These are phyloP conservation scores for Tragopan temminckii DNA, from an alignment of 2,797 vertebrate species.

Conservation along the genomic window DNA sequence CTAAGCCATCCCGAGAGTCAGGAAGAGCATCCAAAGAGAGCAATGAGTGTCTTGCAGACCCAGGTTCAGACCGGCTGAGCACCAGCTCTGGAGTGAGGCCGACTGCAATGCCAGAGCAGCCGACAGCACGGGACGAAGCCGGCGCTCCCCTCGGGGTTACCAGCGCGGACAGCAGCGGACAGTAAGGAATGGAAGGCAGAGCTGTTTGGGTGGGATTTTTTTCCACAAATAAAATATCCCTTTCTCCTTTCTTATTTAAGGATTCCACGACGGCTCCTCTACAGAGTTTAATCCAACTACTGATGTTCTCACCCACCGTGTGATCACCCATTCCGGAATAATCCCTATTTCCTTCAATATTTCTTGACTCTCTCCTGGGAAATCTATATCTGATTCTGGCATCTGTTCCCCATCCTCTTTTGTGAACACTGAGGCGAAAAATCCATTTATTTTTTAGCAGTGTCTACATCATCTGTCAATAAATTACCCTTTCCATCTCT, in stretches of 20 bases:
- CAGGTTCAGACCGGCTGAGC: neutral
- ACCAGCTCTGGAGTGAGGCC: neutral
- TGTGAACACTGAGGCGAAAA: constrained; percentile 77
- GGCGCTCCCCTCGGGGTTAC: rapidly evolving
- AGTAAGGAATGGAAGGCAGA: rapidly evolving
- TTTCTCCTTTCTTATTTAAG: neutral
- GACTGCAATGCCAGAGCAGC: rapidly evolving
- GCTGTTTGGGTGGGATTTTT: neutral
- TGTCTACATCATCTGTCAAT: constrained; percentile 66
- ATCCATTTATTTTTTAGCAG: constrained; percentile 77
- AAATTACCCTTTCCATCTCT: constrained; percentile 57
- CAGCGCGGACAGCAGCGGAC: neutral
- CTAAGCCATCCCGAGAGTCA: no score
- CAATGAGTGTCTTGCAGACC: rapidly evolving
- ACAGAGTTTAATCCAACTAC: neutral
- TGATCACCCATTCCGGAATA: constrained; percentile 53
- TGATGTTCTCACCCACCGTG: constrained; percentile 14
- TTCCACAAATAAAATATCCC: neutral
- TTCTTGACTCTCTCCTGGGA: constrained; percentile 71
- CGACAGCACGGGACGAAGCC: neutral
- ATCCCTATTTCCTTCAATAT: constrained; percentile 62
- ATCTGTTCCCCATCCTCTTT: constrained; percentile 73
- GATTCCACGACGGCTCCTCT: neutral
- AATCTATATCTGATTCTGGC: constrained; percentile 66
- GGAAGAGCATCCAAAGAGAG: neutral